These are phyloP conservation scores for Rallus limicola DNA, from an alignment of 2,113 vertebrate genomes.

Conservation along the genomic window DNA sequence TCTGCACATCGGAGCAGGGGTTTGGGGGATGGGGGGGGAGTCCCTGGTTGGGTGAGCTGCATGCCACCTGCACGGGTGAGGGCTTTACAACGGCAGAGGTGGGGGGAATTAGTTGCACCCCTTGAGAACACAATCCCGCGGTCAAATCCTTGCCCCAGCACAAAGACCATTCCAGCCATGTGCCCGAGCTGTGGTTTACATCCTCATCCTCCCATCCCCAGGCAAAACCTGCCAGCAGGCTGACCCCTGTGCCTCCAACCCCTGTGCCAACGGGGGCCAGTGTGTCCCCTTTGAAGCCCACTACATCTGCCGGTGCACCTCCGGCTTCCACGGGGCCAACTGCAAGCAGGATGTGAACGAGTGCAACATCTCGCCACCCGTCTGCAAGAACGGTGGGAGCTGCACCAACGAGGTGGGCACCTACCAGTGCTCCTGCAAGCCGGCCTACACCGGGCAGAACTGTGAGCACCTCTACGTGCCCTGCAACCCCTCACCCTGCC, in stretches of 20 bases:
- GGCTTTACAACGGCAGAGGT: rapidly evolving
- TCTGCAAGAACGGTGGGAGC: conserved; percentile 84
- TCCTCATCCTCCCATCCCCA: conserved; percentile 33
- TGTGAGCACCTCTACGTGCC: conserved; percentile 92
- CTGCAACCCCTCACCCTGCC: conserved; percentile 94
- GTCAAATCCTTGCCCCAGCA: rapidly evolving
- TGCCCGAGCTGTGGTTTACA: not conserved
- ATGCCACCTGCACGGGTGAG: rapidly evolving
- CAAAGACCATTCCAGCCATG: not conserved
- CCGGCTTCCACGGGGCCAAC: conserved; percentile 87
- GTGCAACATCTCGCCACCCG: conserved; percentile 72
- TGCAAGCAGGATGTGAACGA: conserved; percentile 94
- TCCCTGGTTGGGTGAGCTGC: not conserved
- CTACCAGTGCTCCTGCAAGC: conserved; percentile 86
- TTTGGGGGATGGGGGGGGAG: too few relatives aligned
- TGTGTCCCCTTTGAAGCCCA: conserved; percentile 85
- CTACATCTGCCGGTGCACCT: conserved; percentile 85
- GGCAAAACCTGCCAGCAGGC: conserved; percentile 92
- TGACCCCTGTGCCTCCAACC: conserved; percentile 93
- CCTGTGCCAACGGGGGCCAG: conserved; percentile 89
- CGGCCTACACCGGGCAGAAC: conserved; percentile 82
- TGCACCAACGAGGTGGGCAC: conserved; percentile 90
- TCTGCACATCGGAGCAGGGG: rapidly evolving
- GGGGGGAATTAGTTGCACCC: not conserved
- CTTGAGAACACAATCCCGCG: rapidly evolving